Percentiles rank a stretch among this genome's conserved stretches.
Conservation (phyloP, 2,797 vertebrate genomes). For the Acipenser transmontanus region DNA sequence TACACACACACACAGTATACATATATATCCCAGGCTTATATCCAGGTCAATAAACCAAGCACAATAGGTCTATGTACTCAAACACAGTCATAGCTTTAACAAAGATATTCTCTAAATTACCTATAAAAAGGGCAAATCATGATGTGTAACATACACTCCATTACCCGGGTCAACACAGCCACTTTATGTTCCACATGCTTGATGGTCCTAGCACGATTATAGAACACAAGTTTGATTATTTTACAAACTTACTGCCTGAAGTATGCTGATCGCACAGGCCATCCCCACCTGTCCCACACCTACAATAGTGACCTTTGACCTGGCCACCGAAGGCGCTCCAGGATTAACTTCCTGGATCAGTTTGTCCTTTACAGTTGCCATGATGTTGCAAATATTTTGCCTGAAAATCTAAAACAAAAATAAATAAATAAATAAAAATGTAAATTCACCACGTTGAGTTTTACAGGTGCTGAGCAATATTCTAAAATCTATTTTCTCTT, state of each 20-base stretch:
- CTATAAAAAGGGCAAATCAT: background rate
- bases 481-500: too few species aligned
- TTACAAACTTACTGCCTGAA: slow-evolving; percentile 54
- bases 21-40: too few species aligned
- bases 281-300: slow-evolving; percentile 73
- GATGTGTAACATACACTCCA: too few species aligned
- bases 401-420: background rate
- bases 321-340: background rate
- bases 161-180: too few species aligned
- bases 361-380: slow-evolving; percentile 5
- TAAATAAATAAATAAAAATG: background rate
- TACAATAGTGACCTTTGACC: slow-evolving; percentile 60
- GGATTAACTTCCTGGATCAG: background rate
- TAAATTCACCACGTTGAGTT: too few species aligned
- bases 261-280: slow-evolving; percentile 66
- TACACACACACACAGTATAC: too few species aligned
- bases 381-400: background rate
- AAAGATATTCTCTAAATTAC: background rate
- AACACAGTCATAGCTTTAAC: too few species aligned
- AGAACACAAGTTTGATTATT: background rate
- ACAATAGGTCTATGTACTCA: too few species aligned
- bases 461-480: too few species aligned
- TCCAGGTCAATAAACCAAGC: too few species aligned
- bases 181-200: background rate
- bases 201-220: background rate